These are phyloP conservation scores for Tor tambroides DNA, from an alignment of 2,113 vertebrate species.

Conservation along the genomic window DNA sequence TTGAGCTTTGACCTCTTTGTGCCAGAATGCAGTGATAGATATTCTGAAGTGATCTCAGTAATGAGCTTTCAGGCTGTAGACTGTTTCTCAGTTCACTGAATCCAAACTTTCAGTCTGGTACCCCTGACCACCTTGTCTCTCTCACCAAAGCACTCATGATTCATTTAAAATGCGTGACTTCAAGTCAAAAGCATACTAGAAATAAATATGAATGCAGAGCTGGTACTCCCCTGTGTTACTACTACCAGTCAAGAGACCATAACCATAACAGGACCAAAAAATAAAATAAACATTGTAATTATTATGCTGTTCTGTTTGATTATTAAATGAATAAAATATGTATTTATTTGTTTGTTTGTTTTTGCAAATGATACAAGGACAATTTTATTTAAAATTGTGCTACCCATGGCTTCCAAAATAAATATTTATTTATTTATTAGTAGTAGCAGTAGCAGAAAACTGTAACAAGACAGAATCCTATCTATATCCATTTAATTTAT, in stretches of 20 bases:
- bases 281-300: too few species aligned
- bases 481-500: too few species aligned
- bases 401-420: too few species aligned
- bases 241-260: not conserved
- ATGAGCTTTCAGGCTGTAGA: constrained; percentile 14
- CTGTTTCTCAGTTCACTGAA: constrained; percentile 7
- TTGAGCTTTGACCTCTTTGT: not conserved
- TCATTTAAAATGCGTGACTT: constrained; percentile 11
- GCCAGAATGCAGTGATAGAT: constrained; percentile 21
- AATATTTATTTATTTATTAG: too few species aligned
- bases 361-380: too few species aligned
- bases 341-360: too few species aligned
- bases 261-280: not conserved
- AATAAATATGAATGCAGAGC: not conserved
- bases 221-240: not conserved
- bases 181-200: not conserved
- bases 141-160: not conserved
- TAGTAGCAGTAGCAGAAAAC: too few species aligned
- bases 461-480: too few species aligned
- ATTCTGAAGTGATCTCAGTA: constrained; percentile 38
- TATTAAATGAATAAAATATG: too few species aligned
- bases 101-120: not conserved
- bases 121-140: not conserved
- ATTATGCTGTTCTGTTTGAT: too few species aligned
- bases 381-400: too few species aligned